These are phyloP conservation scores for Planiliza haematocheilus DNA, from an alignment of 2,113 vertebrate genomes.

Conservation along the genomic window DNA sequence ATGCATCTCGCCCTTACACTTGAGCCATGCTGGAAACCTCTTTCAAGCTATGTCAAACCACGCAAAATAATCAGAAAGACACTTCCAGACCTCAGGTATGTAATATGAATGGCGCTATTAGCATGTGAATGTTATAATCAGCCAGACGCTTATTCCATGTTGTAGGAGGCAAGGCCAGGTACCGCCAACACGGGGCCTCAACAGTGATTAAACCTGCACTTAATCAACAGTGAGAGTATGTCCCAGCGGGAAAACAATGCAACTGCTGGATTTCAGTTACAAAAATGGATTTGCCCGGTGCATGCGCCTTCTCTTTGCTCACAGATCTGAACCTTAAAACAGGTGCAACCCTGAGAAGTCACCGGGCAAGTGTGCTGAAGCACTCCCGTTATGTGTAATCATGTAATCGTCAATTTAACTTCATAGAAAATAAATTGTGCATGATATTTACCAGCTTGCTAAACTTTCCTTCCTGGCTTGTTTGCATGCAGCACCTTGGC, in stretches of 20 bases:
- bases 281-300: conserved; percentile 56
- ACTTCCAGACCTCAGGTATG: conserved; percentile 28
- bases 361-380: conserved; percentile 44
- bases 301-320: conserved; percentile 26
- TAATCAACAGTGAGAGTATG: conserved; percentile 75
- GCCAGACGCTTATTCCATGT: conserved; percentile 52
- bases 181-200: conserved; percentile 53
- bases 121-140: conserved; percentile 63
- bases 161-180: conserved; percentile 43
- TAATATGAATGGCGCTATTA: conserved; percentile 57
- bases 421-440: conserved; percentile 55
- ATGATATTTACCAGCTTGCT: conserved; percentile 61
- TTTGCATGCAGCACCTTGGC: conserved; percentile 27
- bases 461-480: conserved; percentile 40
- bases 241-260: conserved; percentile 62
- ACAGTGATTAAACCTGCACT: conserved; percentile 67
- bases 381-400: conserved; percentile 38
- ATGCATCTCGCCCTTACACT: conserved; percentile 2
- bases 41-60: conserved; percentile 42
- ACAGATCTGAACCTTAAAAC: conserved; percentile 40
- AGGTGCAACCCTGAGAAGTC: conserved; percentile 64
- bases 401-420: conserved; percentile 61
- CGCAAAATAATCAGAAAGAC: conserved; percentile 37
- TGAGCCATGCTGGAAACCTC: conserved; percentile 15
- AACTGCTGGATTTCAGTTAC: conserved; percentile 62